Evolutionary conservation across 2,797 vertebrate genomes (phyloP).

Genomic region (Hozukius guyotensis): DNA sequence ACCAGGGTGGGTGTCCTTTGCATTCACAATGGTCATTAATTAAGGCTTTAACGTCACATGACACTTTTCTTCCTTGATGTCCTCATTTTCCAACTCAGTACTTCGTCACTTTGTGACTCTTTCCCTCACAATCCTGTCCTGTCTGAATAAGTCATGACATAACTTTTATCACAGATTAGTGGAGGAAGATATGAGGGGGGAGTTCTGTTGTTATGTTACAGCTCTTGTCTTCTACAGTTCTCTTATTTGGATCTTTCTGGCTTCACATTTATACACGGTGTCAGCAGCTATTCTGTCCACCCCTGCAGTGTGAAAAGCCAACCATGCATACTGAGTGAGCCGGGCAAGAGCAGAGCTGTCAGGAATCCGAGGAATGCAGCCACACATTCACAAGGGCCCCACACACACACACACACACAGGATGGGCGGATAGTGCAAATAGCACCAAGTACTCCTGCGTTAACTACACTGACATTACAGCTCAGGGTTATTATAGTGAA

Average conservation of each 20-base stretch:
- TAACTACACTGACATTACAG: not conserved
- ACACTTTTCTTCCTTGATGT: not conserved
- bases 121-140: not conserved
- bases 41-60: not conserved
- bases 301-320: not conserved
- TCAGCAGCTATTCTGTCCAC: not conserved
- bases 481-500: not conserved
- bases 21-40: too few species aligned
- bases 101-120: not conserved
- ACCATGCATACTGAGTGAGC: not conserved
- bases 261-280: not conserved
- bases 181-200: not conserved
- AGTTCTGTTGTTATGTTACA: not conserved
- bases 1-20: too few species aligned
- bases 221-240: not conserved
- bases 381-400: not conserved
- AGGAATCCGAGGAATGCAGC: conserved; percentile 55
- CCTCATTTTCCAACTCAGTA: not conserved
- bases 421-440: not conserved
- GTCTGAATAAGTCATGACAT: not conserved
- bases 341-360: conserved; percentile 34
- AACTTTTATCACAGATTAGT: not conserved
- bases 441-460: not conserved
- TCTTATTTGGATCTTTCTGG: not conserved
- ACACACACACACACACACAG: not conserved